Conservation (phyloP, 2,888 invertebrate species). For the Schizaphis graminum region DNA sequence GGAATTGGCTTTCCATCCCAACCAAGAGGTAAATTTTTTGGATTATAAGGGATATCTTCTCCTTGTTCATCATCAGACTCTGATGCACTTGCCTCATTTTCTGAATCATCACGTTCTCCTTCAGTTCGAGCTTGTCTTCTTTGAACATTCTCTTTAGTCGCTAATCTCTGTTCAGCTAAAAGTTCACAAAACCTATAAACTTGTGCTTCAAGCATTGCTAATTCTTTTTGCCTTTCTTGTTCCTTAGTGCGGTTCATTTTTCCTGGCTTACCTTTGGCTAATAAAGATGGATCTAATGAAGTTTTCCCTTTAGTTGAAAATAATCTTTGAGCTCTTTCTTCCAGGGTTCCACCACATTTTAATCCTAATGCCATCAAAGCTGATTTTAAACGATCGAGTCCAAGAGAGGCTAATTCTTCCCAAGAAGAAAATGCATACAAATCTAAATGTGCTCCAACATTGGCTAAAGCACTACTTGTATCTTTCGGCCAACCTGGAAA, state of each 20-base stretch:
- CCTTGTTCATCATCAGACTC: slow-evolving; percentile 86
- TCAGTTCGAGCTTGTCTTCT: slow-evolving; percentile 96
- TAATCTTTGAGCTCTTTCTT: slow-evolving; percentile 95
- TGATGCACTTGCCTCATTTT: slow-evolving; percentile 86
- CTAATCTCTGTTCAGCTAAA: slow-evolving; percentile 85
- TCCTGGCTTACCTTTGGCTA: slow-evolving; percentile 90
- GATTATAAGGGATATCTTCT: slow-evolving; percentile 97
- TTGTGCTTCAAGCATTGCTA: slow-evolving; percentile 90
- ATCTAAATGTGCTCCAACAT: slow-evolving; percentile 96
- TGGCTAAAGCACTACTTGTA: slow-evolving; percentile 91
- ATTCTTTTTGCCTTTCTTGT: slow-evolving; percentile 84
- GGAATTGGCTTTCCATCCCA: slow-evolving; percentile 98
- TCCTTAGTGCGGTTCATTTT: slow-evolving; percentile 77
- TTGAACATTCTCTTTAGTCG: slow-evolving; percentile 98
- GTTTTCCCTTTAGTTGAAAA: slow-evolving; percentile 96
- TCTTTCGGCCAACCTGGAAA: slow-evolving; percentile 99
- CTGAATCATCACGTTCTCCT: slow-evolving; percentile 92
- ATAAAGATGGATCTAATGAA: slow-evolving; percentile 89
- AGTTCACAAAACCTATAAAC: slow-evolving; percentile 89
- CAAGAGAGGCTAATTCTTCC: slow-evolving; percentile 95
- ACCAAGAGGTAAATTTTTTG: slow-evolving; percentile 98
- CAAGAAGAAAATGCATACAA: slow-evolving; percentile 97
- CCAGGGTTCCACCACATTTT: slow-evolving; percentile 97
- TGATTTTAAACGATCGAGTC: slow-evolving; percentile 96
- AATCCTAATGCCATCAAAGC: slow-evolving; percentile 96